Evolutionary conservation across 2,113 vertebrate genomes (phyloP).

Genomic region (Aptenodytes forsteri): DNA sequence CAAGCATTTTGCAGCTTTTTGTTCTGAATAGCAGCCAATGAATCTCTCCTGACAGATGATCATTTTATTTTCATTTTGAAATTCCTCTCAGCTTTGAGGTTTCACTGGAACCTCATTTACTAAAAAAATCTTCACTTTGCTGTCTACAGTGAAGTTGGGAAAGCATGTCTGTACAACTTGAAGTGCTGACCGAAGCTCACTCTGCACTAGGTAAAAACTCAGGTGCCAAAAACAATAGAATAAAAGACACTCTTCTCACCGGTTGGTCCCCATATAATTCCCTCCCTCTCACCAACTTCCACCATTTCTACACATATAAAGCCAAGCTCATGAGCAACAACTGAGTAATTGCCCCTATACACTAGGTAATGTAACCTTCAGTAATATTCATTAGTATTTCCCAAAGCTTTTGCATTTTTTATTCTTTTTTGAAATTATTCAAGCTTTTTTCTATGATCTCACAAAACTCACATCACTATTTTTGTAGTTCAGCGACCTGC

Average conservation of each 20-base stretch:
- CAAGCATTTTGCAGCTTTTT: not conserved
- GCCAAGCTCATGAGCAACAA: not conserved
- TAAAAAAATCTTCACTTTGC: not conserved
- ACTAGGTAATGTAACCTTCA: not conserved
- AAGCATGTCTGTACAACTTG: not conserved
- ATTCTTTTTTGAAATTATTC: not conserved
- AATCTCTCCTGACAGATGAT: not conserved
- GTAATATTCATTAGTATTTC: not conserved
- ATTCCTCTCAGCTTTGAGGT: not conserved
- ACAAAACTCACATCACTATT: not conserved
- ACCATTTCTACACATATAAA: not conserved
- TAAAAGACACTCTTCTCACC: not conserved
- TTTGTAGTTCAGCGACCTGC: not conserved
- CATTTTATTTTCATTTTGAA: not conserved
- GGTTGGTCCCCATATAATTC: not conserved
- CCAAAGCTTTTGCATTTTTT: not conserved
- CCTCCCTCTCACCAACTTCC: fast-evolving
- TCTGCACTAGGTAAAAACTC: not conserved
- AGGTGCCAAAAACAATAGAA: not conserved
- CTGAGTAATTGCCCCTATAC: not conserved
- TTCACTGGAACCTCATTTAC: not conserved
- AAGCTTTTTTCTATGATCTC: not conserved
- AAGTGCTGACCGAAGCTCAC: not conserved
- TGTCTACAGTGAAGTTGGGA: not conserved
- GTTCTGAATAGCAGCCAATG: not conserved